Base-by-base conservation (phyloP, 2,888 invertebrate genomes). In the Drosophila greeni region DNA sequence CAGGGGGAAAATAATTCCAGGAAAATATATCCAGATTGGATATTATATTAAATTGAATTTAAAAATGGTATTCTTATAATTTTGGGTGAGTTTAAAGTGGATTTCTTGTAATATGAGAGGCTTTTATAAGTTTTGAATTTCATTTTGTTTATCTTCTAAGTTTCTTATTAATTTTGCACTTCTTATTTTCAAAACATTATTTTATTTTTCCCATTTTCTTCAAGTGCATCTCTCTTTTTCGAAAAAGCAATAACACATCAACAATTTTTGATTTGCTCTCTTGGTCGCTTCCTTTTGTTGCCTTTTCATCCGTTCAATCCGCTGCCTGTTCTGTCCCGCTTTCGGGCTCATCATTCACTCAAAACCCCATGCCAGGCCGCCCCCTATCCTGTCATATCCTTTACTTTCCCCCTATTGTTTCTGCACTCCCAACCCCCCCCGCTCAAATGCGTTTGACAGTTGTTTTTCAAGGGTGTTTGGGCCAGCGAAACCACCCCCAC, bases 401-500 rank as follows among this genome's bases (percentile, higher is more conserved):
- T 24, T 12, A 20, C 40, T 16, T 40, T 39, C 45, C 54, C 53
- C 23, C 55, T 65, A 64, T 60, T 68, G 57, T 48, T 58, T 53
- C 29, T 45, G 45, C 29, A 29, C 14, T 45, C 45, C 29, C 45
- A 45, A 29, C 45, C 45, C 31, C 68, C 80, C 70, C 36, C 52
- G 42, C 52, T 51, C 52, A 64, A 82, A 83, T 85, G 82, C 78
- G 75, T 83, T 85, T 85, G 86, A 84, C 86, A 85, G 85, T 85
- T 84, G 73, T 68, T 78, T 84, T 83, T 82, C 84, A 84, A 85
- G 86, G 85, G 86, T 85, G 86, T 85, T 82, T 84, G 70, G 71
- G 64, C 51, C 31, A 23, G 26, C 49, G 14, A 40, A 69, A 56
- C 53, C 43, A 74, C 67, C 51, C 59, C 45, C 53, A 18, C 16